Evolutionary conservation across 2,888 invertebrate genomes (phyloP).

Genomic region (Timandra comae): DNA sequence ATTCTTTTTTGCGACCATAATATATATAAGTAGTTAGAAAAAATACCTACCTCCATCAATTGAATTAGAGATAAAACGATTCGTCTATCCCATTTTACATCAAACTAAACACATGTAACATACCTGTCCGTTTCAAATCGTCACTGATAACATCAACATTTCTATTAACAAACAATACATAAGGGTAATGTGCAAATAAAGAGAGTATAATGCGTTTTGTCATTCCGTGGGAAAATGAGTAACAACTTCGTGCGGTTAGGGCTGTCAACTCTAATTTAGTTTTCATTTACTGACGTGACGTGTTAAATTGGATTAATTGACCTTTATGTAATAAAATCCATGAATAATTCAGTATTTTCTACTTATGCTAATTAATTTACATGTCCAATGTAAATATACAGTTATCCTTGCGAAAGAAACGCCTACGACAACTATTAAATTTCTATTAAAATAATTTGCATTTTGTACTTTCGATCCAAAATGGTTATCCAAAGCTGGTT

Average conservation of each 20-base stretch:
- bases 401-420: neutral
- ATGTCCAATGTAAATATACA: neutral
- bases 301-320: neutral
- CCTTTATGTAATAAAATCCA: too few relatives aligned
- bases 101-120: constrained; percentile 14
- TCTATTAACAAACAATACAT: constrained; percentile 53
- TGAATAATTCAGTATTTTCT: neutral
- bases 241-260: constrained; percentile 13
- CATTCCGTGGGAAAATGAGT: constrained; percentile 56
- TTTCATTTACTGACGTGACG: too few relatives aligned
- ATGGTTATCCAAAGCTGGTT: too few relatives aligned
- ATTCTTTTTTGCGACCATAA: too few relatives aligned
- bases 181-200: constrained; percentile 47
- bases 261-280: too few relatives aligned
- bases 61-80: too few relatives aligned
- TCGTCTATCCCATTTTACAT: neutral
- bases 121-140: constrained; percentile 31
- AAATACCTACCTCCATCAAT: too few relatives aligned
- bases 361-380: neutral
- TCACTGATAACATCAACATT: constrained; percentile 48
- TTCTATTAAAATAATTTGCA: too few relatives aligned
- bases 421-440: too few relatives aligned
- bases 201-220: constrained; percentile 50
- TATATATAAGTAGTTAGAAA: too few relatives aligned
- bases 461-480: too few relatives aligned